Conservation (phyloP, 1,140 invertebrate species). For the Microplitis demolitor region DNA sequence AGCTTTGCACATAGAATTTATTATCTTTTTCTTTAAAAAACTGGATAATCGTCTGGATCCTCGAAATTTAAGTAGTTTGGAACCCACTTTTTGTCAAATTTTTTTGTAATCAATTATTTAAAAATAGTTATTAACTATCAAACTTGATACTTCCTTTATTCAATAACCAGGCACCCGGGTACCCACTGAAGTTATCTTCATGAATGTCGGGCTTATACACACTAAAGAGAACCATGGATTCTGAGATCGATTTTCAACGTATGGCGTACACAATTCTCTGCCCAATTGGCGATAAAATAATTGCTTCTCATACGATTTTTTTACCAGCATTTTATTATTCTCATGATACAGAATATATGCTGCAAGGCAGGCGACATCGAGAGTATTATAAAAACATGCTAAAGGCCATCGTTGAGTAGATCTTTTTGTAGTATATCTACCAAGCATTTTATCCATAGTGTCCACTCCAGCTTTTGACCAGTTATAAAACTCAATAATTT, state of each 20-base stretch:
- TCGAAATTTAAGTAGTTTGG: background rate
- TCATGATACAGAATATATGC: conserved; percentile 28
- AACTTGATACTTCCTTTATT: background rate
- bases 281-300: conserved; percentile 18
- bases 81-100: background rate
- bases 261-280: conserved; percentile 17
- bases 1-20: background rate
- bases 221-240: background rate
- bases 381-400: conserved; percentile 33
- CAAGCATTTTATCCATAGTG: conserved; percentile 46
- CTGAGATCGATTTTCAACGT: conserved; percentile 10
- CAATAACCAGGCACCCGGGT: background rate
- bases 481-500: conserved; percentile 54
- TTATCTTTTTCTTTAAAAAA: background rate
- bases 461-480: conserved; percentile 51
- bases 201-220: background rate
- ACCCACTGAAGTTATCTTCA: background rate
- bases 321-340: conserved; percentile 9
- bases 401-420: conserved; percentile 36
- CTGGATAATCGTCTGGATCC: background rate
- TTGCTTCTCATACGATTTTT: conserved; percentile 16
- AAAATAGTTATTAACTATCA: background rate
- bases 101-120: background rate
- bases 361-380: conserved; percentile 28
- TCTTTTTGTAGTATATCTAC: conserved; percentile 31